Base-by-base conservation (phyloP, 2,797 vertebrate species). In the Acanthornis magna region DNA sequence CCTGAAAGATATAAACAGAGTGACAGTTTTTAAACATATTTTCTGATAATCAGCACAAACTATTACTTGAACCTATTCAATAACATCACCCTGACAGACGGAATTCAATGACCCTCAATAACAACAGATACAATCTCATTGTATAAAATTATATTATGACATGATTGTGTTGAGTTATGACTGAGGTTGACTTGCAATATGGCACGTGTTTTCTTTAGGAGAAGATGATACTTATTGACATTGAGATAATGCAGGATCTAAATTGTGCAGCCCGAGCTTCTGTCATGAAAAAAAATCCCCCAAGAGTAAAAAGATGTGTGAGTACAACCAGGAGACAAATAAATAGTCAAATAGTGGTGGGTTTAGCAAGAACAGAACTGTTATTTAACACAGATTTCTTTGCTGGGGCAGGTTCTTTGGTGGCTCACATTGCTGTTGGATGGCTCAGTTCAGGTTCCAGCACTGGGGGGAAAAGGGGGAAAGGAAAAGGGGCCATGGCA, bases 61-160 rank as follows among this genome's bases (percentile, higher is more conserved):
- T 96, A 91, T 88, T 95, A 85, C 67, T 94, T 91, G 84, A 92
- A 82, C 76, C 71, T 67, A 83, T 94, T 88, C 76, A 88, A 61
- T 79, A 92, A 71, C 81, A 85, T 88, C 93, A 93, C 95, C 70
- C 51, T 75, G 94, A 61, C 89, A 96, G 84, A 94, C 60, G 62
- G 93, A 84, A 96, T 96, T 92, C 89, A 91, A 75, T 93, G 95
- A 92, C 89, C 92, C 95, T 95, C 92, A 87, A 45, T 94, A 92
- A 82, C 67, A 94, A 67, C 78, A 92, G 74, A 95, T 93, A 89
- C 55, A 85, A 84, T 93, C 51, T 95, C 85, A 91, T 85, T 92
- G 80, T 91, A 54, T 77, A 61, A 92, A 96, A 95, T 95, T 84
- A 67, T 90, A 93, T 91, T 85, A 70, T 92, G 91, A 75, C 82